Evolutionary conservation across 2,797 vertebrate genomes (phyloP).

Genomic region (Hypotaenidia okinawae): DNA sequence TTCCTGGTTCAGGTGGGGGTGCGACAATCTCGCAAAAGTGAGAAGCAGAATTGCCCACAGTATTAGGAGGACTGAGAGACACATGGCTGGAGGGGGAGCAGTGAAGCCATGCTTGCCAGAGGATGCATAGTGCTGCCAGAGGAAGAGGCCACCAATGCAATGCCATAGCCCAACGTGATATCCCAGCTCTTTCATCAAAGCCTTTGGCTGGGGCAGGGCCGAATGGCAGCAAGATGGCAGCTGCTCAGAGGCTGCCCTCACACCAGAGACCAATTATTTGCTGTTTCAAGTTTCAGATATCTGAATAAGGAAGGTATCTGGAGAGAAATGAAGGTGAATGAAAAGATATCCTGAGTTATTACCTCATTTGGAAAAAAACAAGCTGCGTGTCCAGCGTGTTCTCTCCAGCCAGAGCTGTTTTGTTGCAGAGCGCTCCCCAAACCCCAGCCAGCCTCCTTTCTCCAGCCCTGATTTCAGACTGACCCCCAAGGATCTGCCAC

Average conservation of each 20-base stretch:
- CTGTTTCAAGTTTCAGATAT: neutral
- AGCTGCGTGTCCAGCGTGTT: accelerated
- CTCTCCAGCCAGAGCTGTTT: neutral
- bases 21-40: accelerated
- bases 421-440: neutral
- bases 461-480: neutral
- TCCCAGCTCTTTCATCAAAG: neutral
- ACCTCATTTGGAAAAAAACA: neutral
- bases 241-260: accelerated
- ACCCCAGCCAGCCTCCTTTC: neutral
- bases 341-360: neutral
- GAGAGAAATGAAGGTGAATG: neutral
- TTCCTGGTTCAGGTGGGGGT: neutral
- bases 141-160: accelerated
- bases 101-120: neutral
- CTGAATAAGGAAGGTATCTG: neutral
- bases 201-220: neutral
- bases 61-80: neutral
- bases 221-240: neutral
- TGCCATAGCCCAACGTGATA: accelerated
- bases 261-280: neutral
- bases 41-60: neutral
- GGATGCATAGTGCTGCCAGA: neutral
- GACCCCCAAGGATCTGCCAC: neutral
- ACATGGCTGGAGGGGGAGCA: neutral